These are phyloP conservation scores for Sparus aurata DNA, from an alignment of 2,797 vertebrate genomes.

Conservation along the genomic window DNA sequence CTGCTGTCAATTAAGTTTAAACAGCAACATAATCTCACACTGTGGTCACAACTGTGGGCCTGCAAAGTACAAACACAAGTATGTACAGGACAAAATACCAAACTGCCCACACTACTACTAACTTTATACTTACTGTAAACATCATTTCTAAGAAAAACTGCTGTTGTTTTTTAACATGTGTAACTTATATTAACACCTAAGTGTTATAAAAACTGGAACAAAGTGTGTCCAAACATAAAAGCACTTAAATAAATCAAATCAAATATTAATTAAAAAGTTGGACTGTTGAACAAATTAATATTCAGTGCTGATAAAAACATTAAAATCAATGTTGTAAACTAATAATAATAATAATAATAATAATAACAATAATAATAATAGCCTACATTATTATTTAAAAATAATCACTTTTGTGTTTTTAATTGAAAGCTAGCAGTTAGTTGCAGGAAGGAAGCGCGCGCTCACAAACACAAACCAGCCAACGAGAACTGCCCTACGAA, in stretches of 20 bases:
- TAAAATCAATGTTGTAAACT: background rate
- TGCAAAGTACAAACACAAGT: background rate
- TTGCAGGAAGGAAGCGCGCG: slow-evolving; percentile 75
- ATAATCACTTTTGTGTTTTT: slow-evolving; percentile 12
- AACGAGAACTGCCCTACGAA: slow-evolving; percentile 56
- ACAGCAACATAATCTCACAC: background rate
- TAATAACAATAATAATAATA: no score
- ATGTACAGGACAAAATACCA: slow-evolving; percentile 3
- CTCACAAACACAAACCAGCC: slow-evolving; percentile 69
- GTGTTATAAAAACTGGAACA: background rate
- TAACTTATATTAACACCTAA: no score
- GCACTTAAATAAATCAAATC: background rate
- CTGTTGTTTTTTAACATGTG: no score
- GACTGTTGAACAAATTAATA: background rate
- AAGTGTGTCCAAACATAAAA: background rate
- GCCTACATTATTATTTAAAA: no score
- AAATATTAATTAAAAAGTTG: slow-evolving; percentile 15
- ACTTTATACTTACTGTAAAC: no score
- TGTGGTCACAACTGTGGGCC: background rate
- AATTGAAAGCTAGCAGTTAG: slow-evolving; percentile 52
- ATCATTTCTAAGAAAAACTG: no score
- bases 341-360: no score
- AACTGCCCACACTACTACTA: no score
- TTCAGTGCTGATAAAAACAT: background rate
- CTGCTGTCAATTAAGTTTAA: background rate